Base-by-base conservation (phyloP, 2,113 vertebrate genomes). In the Chloropsis hardwickii region DNA sequence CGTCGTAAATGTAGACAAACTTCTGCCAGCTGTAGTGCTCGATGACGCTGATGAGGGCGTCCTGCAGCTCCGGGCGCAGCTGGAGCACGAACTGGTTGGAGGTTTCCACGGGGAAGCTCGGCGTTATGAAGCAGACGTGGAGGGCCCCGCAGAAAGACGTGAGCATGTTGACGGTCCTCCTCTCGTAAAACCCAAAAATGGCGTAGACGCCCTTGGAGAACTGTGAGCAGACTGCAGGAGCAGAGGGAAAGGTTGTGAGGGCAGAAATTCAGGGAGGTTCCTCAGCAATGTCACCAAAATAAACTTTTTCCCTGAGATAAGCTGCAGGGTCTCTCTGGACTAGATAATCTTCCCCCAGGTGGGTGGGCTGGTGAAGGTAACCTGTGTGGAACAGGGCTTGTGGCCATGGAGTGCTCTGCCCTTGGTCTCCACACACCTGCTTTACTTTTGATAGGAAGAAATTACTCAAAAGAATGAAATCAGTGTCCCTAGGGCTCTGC, bases 71-170 rank as follows among this genome's bases (percentile, higher is more conserved):
- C 0, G 99, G 99, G 92, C 99, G 98, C 91, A 99, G 98, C 98
- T 99, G 99, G 67, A 99, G 99, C 81, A 99, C 99, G 35, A 99
- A 99, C 97, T 99, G 99, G 96, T 99, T 99, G 95, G 99, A 99
- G 1, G 99, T 99, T 83, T 99, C 99, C 0, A 99, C 99, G 0
- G 99, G 99, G 95, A 99, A 99, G 92, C 99, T 99, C 2, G 99
- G 99, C 0, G 99, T 99, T 85, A 99, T 99, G 95, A 99, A 99
- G 98, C 99, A 99, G 88, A 99, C 99, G 0, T 99, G 99, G 54
- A 99, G 98, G n/a, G 99, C 99, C 61, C 99, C 99, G 0, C 99
- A 99, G 98, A 99, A 99, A 44, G 99, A 99, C 12, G 99, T 99
- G 74, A 99, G 99, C 99, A 99, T 99, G 98, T 99, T 99, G 91